These are phyloP conservation scores for Iguana delicatissima DNA, from an alignment of 2,797 vertebrate species.

Conservation along the genomic window DNA sequence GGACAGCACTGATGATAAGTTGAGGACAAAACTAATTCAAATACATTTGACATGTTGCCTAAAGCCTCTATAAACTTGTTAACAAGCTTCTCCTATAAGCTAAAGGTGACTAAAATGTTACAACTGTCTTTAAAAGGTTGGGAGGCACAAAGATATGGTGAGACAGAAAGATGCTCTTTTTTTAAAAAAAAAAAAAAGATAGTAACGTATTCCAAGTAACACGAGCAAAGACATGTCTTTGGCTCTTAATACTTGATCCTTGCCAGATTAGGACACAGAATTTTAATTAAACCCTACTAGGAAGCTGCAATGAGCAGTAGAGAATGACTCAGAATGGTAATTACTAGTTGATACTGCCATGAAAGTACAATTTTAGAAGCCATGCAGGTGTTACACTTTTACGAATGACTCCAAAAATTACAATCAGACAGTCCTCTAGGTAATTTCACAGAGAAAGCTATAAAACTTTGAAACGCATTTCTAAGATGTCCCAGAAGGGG, in stretches of 20 bases:
- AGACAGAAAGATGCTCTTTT: background rate
- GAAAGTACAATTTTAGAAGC: constrained; percentile 74
- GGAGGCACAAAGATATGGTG: constrained; percentile 38
- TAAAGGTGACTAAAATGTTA: constrained; percentile 28
- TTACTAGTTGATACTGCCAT: constrained; percentile 73
- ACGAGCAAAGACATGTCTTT: constrained; percentile 42
- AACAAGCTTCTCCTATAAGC: constrained; percentile 2
- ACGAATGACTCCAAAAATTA: constrained; percentile 72
- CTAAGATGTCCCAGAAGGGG: constrained; percentile 51
- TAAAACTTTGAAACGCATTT: constrained; percentile 63
- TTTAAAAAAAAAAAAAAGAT: constrained; percentile 17
- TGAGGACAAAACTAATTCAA: background rate
- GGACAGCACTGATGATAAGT: background rate
- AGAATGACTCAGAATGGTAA: constrained; percentile 77
- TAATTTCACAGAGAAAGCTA: constrained; percentile 62
- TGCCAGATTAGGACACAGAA: constrained; percentile 50
- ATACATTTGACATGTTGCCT: constrained; percentile 10
- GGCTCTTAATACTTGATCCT: constrained; percentile 47
- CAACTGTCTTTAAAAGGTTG: constrained; percentile 42
- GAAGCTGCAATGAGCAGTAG: constrained; percentile 70
- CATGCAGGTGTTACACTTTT: constrained; percentile 75
- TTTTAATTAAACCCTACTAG: constrained; percentile 73
- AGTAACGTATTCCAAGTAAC: constrained; percentile 44
- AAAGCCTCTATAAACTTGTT: constrained; percentile 4
- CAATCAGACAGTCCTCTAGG: constrained; percentile 65